Conservation (phyloP, 2,888 invertebrate species). For the Aphodius sticticus region DNA sequence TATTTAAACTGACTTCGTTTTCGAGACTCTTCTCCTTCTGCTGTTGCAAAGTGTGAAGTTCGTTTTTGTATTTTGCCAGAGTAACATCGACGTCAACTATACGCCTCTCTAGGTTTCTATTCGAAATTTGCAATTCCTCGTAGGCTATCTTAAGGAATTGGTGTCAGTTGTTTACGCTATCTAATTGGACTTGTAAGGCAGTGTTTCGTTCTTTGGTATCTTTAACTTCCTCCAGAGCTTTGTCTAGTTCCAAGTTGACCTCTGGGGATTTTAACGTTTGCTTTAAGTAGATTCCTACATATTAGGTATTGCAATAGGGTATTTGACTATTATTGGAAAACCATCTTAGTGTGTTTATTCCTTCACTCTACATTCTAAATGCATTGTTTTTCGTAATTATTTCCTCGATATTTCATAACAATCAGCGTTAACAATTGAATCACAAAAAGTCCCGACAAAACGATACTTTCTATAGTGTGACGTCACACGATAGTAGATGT, state of each 20-base stretch:
- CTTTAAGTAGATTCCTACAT: no score
- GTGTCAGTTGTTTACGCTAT: conserved; percentile 58
- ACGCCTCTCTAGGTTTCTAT: conserved; percentile 65
- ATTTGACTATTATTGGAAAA: no score
- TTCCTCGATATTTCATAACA: no score
- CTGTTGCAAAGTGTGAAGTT: conserved; percentile 68
- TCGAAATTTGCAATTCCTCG: conserved; percentile 63
- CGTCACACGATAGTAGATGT: no score
- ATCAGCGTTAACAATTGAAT: no score
- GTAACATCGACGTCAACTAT: conserved; percentile 65
- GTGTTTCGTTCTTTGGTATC: conserved; percentile 74
- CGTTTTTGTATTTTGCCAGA: conserved; percentile 64
- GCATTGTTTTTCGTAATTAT: no score
- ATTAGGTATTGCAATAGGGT: no score
- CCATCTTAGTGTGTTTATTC: no score
- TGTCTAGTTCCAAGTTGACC: conserved; percentile 63
- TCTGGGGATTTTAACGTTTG: conserved; percentile 64
- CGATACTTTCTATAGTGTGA: no score
- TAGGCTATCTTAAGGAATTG: conserved; percentile 61
- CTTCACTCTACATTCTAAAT: no score
- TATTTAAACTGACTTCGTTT: conserved; percentile 67
- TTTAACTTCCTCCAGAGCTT: conserved; percentile 70
- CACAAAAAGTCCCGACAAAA: no score
- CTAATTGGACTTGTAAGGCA: conserved; percentile 69
- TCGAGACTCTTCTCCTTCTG: conserved; percentile 66